Conservation (phyloP, 2,888 invertebrate species). For the Acrocyrtus sp. region DNA sequence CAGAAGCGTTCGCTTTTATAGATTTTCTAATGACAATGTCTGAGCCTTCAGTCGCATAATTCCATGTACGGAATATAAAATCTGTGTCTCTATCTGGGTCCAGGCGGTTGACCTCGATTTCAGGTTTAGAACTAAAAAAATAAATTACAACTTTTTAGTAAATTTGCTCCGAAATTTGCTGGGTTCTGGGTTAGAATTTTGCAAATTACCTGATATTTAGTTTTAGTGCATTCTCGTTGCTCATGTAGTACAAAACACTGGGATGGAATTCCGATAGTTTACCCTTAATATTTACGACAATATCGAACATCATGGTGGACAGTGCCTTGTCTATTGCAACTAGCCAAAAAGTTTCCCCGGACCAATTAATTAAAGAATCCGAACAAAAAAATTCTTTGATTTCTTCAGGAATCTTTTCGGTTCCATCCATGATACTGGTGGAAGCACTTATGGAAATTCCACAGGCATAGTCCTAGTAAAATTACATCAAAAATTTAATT, state of each 20-base stretch:
- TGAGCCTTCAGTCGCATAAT: neutral
- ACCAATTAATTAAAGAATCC: neutral
- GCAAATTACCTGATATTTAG: no score
- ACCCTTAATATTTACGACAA: neutral
- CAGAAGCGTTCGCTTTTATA: slow-evolving; percentile 3
- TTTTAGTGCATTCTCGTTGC: neutral
- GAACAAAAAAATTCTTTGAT: neutral
- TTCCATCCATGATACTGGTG: neutral
- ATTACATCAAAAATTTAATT: neutral
- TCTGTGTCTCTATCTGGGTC: neutral
- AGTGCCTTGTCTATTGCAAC: neutral
- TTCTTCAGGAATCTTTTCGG: neutral
- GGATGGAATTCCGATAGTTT: neutral
- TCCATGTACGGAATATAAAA: neutral
- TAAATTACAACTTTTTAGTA: neutral
- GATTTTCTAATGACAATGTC: neutral
- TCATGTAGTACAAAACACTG: neutral
- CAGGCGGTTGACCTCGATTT: neutral
- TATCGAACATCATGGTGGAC: neutral
- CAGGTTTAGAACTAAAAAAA: neutral
- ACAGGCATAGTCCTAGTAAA: slow-evolving; percentile 16
- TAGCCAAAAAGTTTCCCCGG: neutral
- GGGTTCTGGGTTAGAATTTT: no score
- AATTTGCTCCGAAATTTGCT: neutral
- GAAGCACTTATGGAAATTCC: slow-evolving; percentile 8